Evolutionary conservation across 37 sponge, comb jelly and placozoan species (phyloP).

Genomic region (Cliona cf. orientalis): DNA sequence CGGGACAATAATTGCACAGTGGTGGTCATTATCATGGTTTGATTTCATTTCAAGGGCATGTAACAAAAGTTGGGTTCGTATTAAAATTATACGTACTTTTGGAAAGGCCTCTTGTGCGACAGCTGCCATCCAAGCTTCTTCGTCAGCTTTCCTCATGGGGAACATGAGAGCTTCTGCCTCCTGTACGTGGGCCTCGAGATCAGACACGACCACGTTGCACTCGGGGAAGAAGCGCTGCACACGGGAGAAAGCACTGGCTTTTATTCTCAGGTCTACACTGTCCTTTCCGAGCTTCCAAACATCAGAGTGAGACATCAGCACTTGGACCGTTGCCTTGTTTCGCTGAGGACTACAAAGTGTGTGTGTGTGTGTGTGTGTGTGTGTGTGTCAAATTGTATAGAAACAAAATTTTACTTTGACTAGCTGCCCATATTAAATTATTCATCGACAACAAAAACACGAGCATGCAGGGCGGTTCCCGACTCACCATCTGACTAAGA

Average conservation of each 20-base stretch:
- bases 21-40: too few species aligned
- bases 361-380: background rate
- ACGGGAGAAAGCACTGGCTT: background rate
- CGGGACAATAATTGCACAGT: too few species aligned
- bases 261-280: constrained; percentile 42
- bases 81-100: background rate
- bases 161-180: constrained; percentile 49
- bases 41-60: too few species aligned
- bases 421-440: background rate
- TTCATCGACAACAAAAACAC: background rate
- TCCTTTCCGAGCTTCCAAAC: constrained; percentile 36
- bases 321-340: constrained; percentile 24
- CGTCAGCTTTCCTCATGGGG: constrained; percentile 7
- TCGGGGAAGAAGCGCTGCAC: constrained; percentile 52
- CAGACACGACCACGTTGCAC: constrained; percentile 20
- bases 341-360: constrained; percentile 12
- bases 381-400: background rate
- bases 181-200: constrained; percentile 58
- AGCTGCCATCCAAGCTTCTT: constrained; percentile 32
- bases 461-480: too few species aligned
- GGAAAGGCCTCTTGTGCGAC: constrained; percentile 3
- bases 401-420: background rate
- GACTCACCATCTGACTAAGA: constrained; percentile 71
- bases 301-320: constrained; percentile 34
- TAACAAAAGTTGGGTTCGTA: too few species aligned